Evolutionary conservation across 2,113 vertebrate species (phyloP), one percentile per base, ranked within the genome.

Genomic region (Oxygymnocypris stewartii): DNA sequence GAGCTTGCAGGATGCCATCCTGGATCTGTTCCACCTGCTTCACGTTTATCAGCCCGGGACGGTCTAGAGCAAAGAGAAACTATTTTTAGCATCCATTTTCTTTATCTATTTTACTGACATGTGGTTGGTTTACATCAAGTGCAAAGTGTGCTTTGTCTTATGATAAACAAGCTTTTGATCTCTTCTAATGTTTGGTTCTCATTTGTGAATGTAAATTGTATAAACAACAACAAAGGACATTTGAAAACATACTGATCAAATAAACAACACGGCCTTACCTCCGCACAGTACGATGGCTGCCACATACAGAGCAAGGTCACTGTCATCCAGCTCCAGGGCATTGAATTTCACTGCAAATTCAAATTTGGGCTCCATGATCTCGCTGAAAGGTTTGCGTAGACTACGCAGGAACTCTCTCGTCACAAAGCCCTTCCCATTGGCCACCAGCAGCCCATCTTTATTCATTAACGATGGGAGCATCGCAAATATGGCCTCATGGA

Each of bases 381-480:
- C 97, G 0, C 83, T 96, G 93, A 99, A 99, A 75, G 98, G 98
- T 88, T 97, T 97, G 81, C 98, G 97, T 85, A 99, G 94, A 90
- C 98, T 99, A 54, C 98, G 97, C 88, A 99, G 94, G 93, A 99
- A 99, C 93, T 99, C 97, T 0, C 98, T 96, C 2, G 98, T 99
- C 87, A 99, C 98, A 0, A 99, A 99, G 84, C 97, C 98, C 3
- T 97, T 97, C 10, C 98, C 98, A 0, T 97, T 97, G 90, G 97
- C 97, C 89, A 99, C 98, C 91, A 99, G 88, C 54, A 99, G 95
- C 88, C 98, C 98, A 0, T 99, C 98, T 93, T 99, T 99, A 94
- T 99, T 99, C 97, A 99, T 98, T 40, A 99, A 96, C 5, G 98
- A 99, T 88, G 98, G 97, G 88, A 99, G 93, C 98, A 99, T 99